Percentiles rank a stretch among this genome's conserved stretches.
These are phyloP conservation scores for Palloptera scutellata DNA, from an alignment of 2,888 invertebrate species.

Conservation along the genomic window DNA sequence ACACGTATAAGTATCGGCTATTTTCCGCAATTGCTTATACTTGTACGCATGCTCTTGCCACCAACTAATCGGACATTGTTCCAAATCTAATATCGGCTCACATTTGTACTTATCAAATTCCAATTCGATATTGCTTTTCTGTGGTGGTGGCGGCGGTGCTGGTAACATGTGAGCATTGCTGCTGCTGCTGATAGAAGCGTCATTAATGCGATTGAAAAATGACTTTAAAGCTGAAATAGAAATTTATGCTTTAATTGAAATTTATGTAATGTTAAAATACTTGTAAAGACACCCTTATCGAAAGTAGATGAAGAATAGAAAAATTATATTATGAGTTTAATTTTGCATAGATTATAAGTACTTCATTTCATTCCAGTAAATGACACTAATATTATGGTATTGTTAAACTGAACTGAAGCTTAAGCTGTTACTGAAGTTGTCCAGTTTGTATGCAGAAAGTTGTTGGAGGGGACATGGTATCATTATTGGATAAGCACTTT, in stretches of 20 bases:
- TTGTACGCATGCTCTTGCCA: constrained; percentile 47
- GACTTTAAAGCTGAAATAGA: constrained; percentile 42
- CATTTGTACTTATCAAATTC: constrained; percentile 47
- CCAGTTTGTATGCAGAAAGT: too few species aligned
- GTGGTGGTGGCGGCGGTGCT: constrained; percentile 19
- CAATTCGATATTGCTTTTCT: constrained; percentile 42
- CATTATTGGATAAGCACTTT: too few species aligned
- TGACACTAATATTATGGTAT: too few species aligned
- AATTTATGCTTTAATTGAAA: neutral
- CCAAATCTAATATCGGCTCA: constrained; percentile 46
- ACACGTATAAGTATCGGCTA: constrained; percentile 47
- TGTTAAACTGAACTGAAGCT: too few species aligned
- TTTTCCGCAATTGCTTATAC: constrained; percentile 46
- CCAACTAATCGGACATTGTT: constrained; percentile 52
- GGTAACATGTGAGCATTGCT: constrained; percentile 10
- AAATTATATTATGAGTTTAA: too few species aligned
- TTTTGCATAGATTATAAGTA: too few species aligned
- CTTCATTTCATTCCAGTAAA: too few species aligned
- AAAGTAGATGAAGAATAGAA: constrained; percentile 1
- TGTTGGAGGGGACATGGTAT: too few species aligned
- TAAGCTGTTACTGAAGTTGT: too few species aligned
- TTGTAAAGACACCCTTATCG: too few species aligned
- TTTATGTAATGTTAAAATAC: neutral
- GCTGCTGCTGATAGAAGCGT: neutral
- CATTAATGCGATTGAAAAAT: constrained; percentile 43